Percentiles rank a stretch among this genome's conserved stretches.
Conservation (phyloP, 2,113 vertebrate species). For the Labeo catla region DNA sequence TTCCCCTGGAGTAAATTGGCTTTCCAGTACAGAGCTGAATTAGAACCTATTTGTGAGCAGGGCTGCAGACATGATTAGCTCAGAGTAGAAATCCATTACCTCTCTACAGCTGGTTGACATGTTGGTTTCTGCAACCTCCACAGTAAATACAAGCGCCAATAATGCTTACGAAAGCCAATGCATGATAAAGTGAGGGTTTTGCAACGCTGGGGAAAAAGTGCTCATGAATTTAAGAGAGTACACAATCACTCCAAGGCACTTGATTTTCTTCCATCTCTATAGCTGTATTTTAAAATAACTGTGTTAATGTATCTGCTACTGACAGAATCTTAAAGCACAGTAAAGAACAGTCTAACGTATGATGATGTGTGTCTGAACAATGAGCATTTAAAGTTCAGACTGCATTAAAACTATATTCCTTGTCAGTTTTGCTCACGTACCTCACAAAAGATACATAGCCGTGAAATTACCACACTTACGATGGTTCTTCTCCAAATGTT, state of each 20-base stretch:
- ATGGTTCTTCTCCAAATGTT: background rate
- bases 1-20: slow-evolving; percentile 37
- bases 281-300: background rate
- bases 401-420: background rate
- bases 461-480: background rate
- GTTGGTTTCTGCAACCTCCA: slow-evolving; percentile 39
- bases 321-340: background rate
- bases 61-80: slow-evolving; percentile 37
- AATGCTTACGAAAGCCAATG: slow-evolving; percentile 7
- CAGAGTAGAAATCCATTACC: slow-evolving; percentile 31
- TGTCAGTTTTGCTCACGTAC: background rate
- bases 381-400: background rate
- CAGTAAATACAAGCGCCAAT: slow-evolving; percentile 24
- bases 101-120: slow-evolving; percentile 32
- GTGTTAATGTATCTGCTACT: background rate
- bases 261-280: background rate
- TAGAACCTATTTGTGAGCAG: slow-evolving; percentile 37
- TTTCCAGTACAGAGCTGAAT: slow-evolving; percentile 22
- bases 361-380: background rate
- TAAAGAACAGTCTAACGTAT: background rate
- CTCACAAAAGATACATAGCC: background rate
- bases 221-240: background rate
- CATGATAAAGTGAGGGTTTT: slow-evolving; percentile 9
- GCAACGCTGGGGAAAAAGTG: background rate
- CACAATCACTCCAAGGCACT: background rate